Conservation (phyloP, 2,797 vertebrate species). For the Decapterus maruadsi region DNA sequence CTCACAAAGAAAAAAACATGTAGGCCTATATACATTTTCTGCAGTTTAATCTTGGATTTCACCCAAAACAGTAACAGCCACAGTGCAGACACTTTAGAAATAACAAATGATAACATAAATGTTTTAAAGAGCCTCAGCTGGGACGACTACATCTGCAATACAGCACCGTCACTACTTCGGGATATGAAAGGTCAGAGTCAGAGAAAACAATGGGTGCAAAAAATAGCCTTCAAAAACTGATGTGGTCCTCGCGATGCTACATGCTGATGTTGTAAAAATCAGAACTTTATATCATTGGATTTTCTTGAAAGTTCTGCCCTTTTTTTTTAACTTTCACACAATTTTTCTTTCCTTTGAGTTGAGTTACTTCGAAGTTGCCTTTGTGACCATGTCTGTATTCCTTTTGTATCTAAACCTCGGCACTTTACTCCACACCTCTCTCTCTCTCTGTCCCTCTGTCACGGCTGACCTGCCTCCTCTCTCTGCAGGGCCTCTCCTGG, state of each 20-base stretch:
- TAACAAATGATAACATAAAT: neutral
- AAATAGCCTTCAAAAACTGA: neutral
- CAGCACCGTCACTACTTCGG: neutral
- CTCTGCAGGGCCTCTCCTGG: slow-evolving; percentile 80
- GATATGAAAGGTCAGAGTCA: neutral
- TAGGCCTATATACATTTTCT: neutral
- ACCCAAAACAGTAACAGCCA: neutral
- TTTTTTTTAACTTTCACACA: neutral
- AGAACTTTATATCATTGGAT: neutral
- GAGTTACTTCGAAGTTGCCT: neutral
- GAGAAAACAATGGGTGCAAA: neutral
- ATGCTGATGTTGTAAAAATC: neutral
- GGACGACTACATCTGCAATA: neutral
- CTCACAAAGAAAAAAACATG: neutral
- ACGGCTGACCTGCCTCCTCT: slow-evolving; percentile 78
- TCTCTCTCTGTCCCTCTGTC: slow-evolving; percentile 60
- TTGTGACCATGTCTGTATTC: neutral
- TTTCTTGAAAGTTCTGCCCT: neutral
- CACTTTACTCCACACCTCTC: slow-evolving; percentile 43
- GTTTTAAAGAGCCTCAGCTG: neutral
- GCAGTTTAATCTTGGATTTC: neutral
- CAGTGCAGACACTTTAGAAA: neutral
- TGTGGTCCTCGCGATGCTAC: no score
- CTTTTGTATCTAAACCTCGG: slow-evolving; percentile 31
- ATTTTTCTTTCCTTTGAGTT: slow-evolving; percentile 3